Conservation (phyloP, 2,797 vertebrate species). For the Sarcophilus harrisii region DNA sequence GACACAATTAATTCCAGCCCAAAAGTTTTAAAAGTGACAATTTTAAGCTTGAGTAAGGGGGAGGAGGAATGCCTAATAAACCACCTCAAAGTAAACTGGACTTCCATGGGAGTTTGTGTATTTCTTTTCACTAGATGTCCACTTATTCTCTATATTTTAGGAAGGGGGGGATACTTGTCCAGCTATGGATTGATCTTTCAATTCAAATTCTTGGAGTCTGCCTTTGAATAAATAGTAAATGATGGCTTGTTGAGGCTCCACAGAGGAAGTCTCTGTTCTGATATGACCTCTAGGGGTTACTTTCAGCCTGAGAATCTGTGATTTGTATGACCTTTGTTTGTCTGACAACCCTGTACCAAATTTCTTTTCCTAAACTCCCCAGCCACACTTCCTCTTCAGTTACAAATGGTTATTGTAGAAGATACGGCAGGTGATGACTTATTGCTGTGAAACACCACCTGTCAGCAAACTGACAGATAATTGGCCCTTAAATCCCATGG, state of each 20-base stretch:
- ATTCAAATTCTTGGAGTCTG: background rate
- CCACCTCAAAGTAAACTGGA: background rate
- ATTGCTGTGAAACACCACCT: constrained; percentile 51
- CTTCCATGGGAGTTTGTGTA: background rate
- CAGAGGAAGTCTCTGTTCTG: background rate
- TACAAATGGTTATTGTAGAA: background rate
- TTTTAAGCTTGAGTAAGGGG: background rate
- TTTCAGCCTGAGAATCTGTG: background rate
- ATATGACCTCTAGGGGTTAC: background rate
- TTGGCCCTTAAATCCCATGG: constrained; percentile 82
- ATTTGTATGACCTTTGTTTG: background rate
- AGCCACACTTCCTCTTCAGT: background rate
- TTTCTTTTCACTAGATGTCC: background rate
- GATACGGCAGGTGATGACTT: background rate
- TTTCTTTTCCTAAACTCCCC: background rate
- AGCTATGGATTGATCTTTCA: background rate
- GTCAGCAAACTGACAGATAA: constrained; percentile 76
- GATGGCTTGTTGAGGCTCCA: background rate
- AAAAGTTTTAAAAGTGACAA: background rate
- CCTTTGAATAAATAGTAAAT: background rate
- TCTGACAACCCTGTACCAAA: background rate
- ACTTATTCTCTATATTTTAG: background rate
- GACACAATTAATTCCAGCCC: background rate
- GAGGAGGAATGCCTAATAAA: background rate
- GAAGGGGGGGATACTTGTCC: background rate